Conservation (phyloP, 2,888 invertebrate genomes). For the Coenonympha glycerion region DNA sequence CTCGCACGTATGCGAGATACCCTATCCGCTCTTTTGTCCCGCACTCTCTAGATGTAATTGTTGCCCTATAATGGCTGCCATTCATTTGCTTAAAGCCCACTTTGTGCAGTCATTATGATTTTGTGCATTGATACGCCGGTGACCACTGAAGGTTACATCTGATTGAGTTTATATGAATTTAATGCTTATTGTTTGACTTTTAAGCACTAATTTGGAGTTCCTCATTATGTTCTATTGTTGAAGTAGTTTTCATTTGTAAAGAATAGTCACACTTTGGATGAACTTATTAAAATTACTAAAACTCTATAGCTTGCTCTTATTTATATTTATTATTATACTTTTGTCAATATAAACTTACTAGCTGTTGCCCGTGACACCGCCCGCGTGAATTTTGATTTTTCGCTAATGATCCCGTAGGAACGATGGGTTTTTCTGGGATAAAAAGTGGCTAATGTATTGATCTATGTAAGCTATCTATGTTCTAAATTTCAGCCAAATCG, state of each 20-base stretch:
- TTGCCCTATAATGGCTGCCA: conserved; percentile 48
- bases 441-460: too few species aligned
- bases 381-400: too few species aligned
- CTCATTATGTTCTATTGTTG: background rate
- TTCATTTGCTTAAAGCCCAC: conserved; percentile 42
- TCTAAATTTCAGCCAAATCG: too few species aligned
- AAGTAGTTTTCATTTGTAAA: background rate
- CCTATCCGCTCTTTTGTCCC: conserved; percentile 45
- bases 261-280: background rate
- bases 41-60: conserved; percentile 47
- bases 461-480: too few species aligned
- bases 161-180: conserved; percentile 16
- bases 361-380: too few species aligned
- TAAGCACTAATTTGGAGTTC: conserved; percentile 1
- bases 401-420: too few species aligned
- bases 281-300: background rate
- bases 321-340: too few species aligned
- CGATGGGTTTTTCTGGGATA: too few species aligned
- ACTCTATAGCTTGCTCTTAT: too few species aligned
- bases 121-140: conserved; percentile 27
- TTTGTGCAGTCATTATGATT: conserved; percentile 33
- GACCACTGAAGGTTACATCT: conserved; percentile 18
- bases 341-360: background rate
- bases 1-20: conserved; percentile 27
- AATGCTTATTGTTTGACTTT: conserved; percentile 1